A percentile compares a stretch with the other conserved stretches of the same genome.
phyloP scores from a whole-genome alignment of 2,888 invertebrate genomes.

The Torymus texanus region DNA sequence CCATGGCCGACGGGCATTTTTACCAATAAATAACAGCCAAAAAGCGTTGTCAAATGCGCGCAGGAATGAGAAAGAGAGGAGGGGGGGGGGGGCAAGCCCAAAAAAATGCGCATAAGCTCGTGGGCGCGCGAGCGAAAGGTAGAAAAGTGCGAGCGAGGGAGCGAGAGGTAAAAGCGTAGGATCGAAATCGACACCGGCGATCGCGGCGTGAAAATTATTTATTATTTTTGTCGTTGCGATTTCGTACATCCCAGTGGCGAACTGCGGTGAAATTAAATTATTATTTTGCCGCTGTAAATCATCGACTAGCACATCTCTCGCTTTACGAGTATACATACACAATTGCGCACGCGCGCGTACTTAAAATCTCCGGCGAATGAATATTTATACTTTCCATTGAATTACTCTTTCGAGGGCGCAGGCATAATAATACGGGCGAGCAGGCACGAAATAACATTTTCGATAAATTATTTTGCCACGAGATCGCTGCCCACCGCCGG shows the following conservation, averaged over 20 bases:
- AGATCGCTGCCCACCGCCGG: slow-evolving; percentile 62
- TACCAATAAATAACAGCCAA: slow-evolving; percentile 49
- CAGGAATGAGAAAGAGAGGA: not conserved
- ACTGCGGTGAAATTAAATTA: slow-evolving; percentile 75
- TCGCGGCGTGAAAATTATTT: slow-evolving; percentile 69
- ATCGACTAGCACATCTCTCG: slow-evolving; percentile 57
- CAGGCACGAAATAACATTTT: slow-evolving; percentile 65
- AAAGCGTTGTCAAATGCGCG: slow-evolving; percentile 40
- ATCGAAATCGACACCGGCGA: slow-evolving; percentile 65
- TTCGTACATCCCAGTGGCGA: slow-evolving; percentile 67
- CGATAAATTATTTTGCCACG: slow-evolving; percentile 74
- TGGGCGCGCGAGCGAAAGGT: not conserved
- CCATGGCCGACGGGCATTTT: slow-evolving; percentile 39
- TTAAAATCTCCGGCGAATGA: slow-evolving; percentile 72
- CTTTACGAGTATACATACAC: not conserved
- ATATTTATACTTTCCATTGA: slow-evolving; percentile 76
- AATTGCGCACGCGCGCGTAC: slow-evolving; percentile 57
- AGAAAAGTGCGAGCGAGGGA: not conserved
- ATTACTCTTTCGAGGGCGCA: slow-evolving; percentile 70
- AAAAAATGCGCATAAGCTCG: no score
- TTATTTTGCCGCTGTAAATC: slow-evolving; percentile 75
- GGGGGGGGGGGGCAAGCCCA: not conserved
- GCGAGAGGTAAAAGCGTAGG: slow-evolving; percentile 49
- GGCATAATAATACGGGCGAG: slow-evolving; percentile 44
- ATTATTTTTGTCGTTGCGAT: slow-evolving; percentile 73